Evolutionary conservation across 2,797 vertebrate species (phyloP), one percentile per base, ranked within the genome.

Genomic region (Rhinella marina): DNA sequence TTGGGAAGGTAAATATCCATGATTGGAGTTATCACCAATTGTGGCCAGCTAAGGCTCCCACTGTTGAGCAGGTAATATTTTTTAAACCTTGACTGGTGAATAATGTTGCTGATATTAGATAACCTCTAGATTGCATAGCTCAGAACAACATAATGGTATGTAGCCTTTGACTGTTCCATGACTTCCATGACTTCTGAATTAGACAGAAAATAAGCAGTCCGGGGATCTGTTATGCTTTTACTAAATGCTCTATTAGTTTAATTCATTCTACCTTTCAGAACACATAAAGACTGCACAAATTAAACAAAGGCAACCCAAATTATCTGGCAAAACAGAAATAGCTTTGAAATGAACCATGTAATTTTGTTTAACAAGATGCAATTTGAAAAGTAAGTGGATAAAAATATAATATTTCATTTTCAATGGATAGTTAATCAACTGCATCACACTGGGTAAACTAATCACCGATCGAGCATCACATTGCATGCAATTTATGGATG

Each of bases 341-440:
- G 84, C 88, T 86, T 66, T 86, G 70, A 81, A 88, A 88, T 86
- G 88, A 86, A 78, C 84, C 70, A 75, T 82, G 84, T 86, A 86
- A 82, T 88, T 86, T 88, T 86, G 59, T 82, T 88, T 88, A 82
- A 88, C 79, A 86, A 88, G 88, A 88, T 88, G 78, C 88, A 86
- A 82, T 86, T 86, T 88, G 79, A 73, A 86, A 86, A 77, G 68
- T 75, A 81, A 88, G 83, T 85, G 82, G 83, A 81, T 88, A 88
- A 81, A 88, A 86, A 88, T 77, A 82, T 75, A 81, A 73, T 86
- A 76, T 88, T 86, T 86, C 75, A 86, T 81, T 86, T 81, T 88
- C 59, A 88, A 77, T 88, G 88, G 82, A 82, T 81, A 88, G 77
- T 88, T 86, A 86, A 86, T 88, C 84, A 82, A 56, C 79, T 27